A percentile compares a stretch with the other conserved stretches of the same genome.
Evolutionary conservation across 2,797 vertebrate genomes (phyloP).

Genomic region (Sebastiscus albofasciatus): DNA sequence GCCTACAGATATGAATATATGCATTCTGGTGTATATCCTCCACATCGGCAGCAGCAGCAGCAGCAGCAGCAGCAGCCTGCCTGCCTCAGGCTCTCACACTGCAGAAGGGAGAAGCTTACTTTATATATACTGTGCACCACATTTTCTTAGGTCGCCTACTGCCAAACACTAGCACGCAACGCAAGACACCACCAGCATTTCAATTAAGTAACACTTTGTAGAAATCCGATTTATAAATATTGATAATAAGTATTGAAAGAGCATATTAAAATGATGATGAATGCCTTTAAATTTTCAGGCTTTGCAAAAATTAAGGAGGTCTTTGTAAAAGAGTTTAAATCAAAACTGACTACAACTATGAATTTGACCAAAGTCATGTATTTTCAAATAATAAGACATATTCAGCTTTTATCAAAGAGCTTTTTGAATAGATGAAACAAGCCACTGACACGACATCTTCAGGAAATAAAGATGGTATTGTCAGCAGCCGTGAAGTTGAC

Average conservation of each 20-base stretch:
- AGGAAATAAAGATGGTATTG: background rate
- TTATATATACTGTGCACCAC: background rate
- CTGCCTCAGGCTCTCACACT: conserved; percentile 31
- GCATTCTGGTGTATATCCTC: conserved; percentile 30
- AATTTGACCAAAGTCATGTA: background rate
- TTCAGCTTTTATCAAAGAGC: background rate
- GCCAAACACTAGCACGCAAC: conserved; percentile 4
- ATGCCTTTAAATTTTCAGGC: background rate
- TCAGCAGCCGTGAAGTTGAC: background rate
- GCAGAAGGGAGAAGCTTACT: conserved; percentile 15
- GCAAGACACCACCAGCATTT: background rate
- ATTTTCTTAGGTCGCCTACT: background rate
- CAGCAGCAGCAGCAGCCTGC: background rate
- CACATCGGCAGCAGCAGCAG: conserved; percentile 35
- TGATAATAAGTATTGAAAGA: background rate
- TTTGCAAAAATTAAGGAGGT: background rate
- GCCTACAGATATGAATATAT: conserved; percentile 33
- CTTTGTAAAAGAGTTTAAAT: background rate
- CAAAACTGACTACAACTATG: background rate
- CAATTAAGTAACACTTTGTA: background rate
- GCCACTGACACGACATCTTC: background rate
- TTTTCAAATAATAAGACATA: background rate
- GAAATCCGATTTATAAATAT: background rate
- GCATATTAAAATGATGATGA: background rate
- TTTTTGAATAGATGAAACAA: background rate